These are phyloP conservation scores for Pelochelys cantorii DNA, from an alignment of 2,797 vertebrate species.

Conservation along the genomic window DNA sequence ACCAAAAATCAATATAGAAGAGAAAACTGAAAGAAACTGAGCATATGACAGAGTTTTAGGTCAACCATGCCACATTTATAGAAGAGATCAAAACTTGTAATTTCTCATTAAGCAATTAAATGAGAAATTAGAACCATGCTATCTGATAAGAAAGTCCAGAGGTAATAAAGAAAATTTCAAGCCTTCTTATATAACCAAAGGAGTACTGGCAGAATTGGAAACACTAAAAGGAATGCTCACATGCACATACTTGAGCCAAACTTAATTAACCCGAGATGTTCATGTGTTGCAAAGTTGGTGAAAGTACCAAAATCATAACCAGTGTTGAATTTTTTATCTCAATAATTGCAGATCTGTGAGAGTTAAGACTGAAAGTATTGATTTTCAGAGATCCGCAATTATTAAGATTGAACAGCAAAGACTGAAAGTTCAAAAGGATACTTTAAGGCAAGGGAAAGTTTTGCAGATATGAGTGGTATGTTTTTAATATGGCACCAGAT, in stretches of 20 bases:
- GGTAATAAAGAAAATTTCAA: not conserved
- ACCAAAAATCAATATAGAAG: not conserved
- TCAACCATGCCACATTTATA: not conserved
- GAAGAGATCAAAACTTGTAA: not conserved
- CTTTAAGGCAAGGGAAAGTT: not conserved
- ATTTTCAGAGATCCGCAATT: not conserved
- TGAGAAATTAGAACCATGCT: not conserved
- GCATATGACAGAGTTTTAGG: not conserved
- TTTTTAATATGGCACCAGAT: not conserved
- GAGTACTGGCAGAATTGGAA: not conserved
- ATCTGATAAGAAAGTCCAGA: not conserved
- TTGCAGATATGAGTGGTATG: not conserved
- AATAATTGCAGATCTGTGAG: not conserved
- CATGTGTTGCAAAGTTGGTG: not conserved
- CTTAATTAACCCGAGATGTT: not conserved
- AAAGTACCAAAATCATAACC: not conserved
- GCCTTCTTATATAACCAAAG: not conserved
- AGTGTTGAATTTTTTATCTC: not conserved
- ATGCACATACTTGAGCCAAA: not conserved
- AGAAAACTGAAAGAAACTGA: not conserved
- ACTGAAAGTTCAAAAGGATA: not conserved
- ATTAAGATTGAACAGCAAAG: no score
- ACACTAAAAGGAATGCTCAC: not conserved
- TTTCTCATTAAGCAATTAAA: not conserved
- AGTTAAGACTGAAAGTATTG: not conserved